Conservation (phyloP, 2,888 invertebrate genomes). For the Drosophila dives region DNA sequence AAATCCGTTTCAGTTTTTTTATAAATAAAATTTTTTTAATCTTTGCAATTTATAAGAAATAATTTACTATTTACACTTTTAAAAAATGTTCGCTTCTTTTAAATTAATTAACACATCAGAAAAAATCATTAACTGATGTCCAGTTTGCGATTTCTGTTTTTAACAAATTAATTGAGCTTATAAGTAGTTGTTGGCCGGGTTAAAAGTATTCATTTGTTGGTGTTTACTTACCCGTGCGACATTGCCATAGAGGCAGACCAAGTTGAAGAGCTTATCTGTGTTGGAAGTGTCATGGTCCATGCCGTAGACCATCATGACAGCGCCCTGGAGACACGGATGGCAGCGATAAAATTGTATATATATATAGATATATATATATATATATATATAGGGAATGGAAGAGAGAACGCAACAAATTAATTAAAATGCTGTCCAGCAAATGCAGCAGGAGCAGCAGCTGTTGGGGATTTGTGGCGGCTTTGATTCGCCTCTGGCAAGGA, state of each 20-base stretch:
- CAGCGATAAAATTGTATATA: not conserved
- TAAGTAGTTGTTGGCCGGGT: not conserved
- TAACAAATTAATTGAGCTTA: constrained; percentile 46
- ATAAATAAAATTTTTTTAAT: too few species aligned
- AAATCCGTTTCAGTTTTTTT: constrained; percentile 19
- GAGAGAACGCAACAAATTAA: constrained; percentile 50
- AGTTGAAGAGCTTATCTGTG: constrained; percentile 97
- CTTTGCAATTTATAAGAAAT: not conserved
- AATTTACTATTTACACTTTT: too few species aligned
- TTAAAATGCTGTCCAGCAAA: constrained; percentile 58
- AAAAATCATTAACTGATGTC: constrained; percentile 11
- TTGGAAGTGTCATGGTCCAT: constrained; percentile 97
- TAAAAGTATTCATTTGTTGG: not conserved
- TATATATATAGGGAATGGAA: not conserved
- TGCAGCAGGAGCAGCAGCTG: constrained; percentile 18
- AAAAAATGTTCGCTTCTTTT: not conserved
- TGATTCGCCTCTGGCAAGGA: constrained; percentile 21
- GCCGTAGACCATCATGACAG: constrained; percentile 99
- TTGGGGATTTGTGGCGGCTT: constrained; percentile 25
- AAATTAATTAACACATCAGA: constrained; percentile 24
- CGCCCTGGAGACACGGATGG: constrained; percentile 88
- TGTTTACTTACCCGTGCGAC: constrained; percentile 93
- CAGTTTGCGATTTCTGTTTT: constrained; percentile 15
- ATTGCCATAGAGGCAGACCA: constrained; percentile 99
- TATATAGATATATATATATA: not conserved